phyloP scores from a whole-genome alignment of 2,888 invertebrate genomes.

The Megalurothrips usitatus region DNA sequence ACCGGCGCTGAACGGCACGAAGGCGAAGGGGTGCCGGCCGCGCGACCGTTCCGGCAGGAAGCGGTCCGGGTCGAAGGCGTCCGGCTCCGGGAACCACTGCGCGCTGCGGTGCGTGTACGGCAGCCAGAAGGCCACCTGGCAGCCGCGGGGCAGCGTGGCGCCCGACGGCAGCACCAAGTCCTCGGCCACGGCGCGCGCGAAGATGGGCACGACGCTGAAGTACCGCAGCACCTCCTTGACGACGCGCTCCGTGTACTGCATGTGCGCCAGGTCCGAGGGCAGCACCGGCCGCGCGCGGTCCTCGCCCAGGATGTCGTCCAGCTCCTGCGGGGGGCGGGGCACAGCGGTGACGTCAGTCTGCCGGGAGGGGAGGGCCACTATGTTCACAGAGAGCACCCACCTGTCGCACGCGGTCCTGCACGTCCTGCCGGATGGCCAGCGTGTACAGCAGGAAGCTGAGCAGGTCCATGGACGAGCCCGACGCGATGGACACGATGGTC shows the following conservation, averaged over 20 bases:
- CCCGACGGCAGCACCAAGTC: conserved; percentile 30
- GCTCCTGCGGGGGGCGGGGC: conserved; percentile 23
- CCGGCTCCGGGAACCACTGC: neutral
- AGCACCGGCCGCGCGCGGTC: conserved; percentile 16
- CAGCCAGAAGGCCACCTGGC: conserved; percentile 24
- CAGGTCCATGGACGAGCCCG: neutral
- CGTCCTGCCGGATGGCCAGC: neutral
- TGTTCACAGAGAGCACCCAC: neutral
- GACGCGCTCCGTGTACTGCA: conserved; percentile 34
- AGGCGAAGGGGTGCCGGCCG: neutral
- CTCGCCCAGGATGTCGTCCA: conserved; percentile 32
- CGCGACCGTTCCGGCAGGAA: neutral
- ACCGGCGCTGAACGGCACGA: conserved; percentile 7
- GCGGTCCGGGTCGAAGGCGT: conserved; percentile 11
- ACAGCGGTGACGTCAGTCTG: no score
- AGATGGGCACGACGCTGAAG: conserved; percentile 31
- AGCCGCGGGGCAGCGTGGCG: conserved; percentile 31
- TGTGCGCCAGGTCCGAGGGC: conserved; percentile 31
- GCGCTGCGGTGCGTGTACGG: neutral
- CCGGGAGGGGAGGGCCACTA: neutral
- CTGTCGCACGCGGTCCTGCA: neutral
- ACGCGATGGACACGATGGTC: conserved; percentile 15
- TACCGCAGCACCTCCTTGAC: conserved; percentile 34
- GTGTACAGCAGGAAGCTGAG: conserved; percentile 3
- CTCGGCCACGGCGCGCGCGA: conserved; percentile 31